These are phyloP conservation scores for Alfaro cultratus DNA, from an alignment of 2,797 vertebrate genomes.

Conservation along the genomic window DNA sequence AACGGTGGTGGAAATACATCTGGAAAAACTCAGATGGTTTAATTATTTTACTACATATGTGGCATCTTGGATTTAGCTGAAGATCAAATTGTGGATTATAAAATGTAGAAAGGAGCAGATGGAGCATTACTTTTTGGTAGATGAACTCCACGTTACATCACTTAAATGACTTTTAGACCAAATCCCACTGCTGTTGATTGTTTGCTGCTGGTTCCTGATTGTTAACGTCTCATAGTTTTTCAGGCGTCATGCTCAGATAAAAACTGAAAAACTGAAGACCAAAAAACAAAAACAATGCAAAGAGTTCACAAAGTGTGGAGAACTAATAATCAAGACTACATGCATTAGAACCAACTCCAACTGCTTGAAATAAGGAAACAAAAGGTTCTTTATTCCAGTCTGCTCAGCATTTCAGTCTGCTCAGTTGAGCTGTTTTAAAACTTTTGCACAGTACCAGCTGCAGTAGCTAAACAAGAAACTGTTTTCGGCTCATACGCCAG, in stretches of 20 bases:
- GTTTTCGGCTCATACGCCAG: conserved; percentile 54
- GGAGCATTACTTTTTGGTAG: not conserved
- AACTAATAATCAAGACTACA: not conserved
- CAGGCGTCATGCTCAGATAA: not conserved
- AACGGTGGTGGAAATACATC: not conserved
- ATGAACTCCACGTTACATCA: not conserved
- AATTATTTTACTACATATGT: not conserved
- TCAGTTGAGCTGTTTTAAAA: not conserved
- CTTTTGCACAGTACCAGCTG: not conserved
- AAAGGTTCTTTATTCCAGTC: too few species aligned
- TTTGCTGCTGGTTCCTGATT: not conserved
- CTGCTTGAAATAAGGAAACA: not conserved
- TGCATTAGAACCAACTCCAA: not conserved
- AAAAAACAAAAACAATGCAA: not conserved
- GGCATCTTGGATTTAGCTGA: not conserved
- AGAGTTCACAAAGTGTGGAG: not conserved
- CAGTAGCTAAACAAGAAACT: conserved; percentile 44
- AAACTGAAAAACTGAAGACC: not conserved
- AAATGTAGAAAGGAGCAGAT: not conserved
- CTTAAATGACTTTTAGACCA: not conserved
- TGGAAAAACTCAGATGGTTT: not conserved
- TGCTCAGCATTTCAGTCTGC: too few species aligned
- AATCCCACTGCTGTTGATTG: not conserved
- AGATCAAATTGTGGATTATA: not conserved
- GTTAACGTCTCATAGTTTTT: not conserved